phyloP scores from a whole-genome alignment of 2,797 vertebrate genomes.

The Lophotriccus pileatus region DNA sequence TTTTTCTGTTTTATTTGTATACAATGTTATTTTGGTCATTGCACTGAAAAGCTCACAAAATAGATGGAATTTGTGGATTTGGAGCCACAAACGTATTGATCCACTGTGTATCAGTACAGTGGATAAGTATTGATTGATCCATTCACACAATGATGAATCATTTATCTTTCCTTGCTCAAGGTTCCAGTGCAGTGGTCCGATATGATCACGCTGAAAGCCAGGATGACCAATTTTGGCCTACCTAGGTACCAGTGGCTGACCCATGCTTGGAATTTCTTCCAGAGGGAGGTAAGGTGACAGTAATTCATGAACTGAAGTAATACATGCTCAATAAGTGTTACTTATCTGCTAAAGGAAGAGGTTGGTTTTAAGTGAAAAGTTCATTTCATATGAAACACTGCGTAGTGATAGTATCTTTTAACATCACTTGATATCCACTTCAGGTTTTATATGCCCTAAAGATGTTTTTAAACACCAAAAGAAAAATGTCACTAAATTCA shows the following conservation, averaged over 20 bases:
- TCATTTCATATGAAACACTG: not conserved
- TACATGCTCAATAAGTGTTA: not conserved
- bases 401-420: not conserved
- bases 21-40: not conserved
- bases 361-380: not conserved
- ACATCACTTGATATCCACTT: not conserved
- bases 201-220: constrained; percentile 94
- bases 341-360: not conserved
- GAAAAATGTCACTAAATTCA: not conserved
- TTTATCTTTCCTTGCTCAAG: constrained; percentile 65
- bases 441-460: not conserved
- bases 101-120: not conserved
- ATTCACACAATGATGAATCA: not conserved
- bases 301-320: not conserved
- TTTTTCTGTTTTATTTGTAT: not conserved
- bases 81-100: not conserved
- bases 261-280: constrained; percentile 97
- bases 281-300: constrained; percentile 85
- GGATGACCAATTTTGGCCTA: constrained; percentile 92
- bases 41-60: not conserved
- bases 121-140: too few relatives aligned
- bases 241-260: constrained; percentile 94
- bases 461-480: not conserved
- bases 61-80: not conserved
- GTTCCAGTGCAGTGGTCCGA: constrained; percentile 90